Evolutionary conservation across 2,797 vertebrate species (phyloP).

Genomic region (Takifugu rubripes): DNA sequence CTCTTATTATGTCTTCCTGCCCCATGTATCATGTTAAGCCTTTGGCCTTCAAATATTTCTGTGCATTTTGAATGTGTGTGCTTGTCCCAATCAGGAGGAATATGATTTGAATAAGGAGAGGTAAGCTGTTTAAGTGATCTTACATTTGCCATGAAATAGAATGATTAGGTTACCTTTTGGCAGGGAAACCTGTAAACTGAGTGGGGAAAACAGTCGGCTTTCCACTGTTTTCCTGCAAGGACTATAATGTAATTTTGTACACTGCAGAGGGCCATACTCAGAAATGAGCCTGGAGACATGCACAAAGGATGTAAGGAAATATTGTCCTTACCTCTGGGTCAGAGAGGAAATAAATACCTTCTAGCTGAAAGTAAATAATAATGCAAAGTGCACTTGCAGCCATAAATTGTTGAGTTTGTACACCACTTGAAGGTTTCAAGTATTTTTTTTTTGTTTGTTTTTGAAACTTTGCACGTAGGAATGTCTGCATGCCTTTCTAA

Average conservation of each 20-base stretch:
- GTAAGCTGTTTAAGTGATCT: conserved; percentile 76
- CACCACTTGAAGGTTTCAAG: too few relatives aligned
- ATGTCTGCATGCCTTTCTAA: too few relatives aligned
- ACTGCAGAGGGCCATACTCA: conserved; percentile 52
- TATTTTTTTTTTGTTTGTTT: too few relatives aligned
- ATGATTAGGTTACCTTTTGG: conserved; percentile 67
- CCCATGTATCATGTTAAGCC: conserved; percentile 60
- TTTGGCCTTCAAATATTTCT: conserved; percentile 54
- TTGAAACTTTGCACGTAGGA: too few relatives aligned
- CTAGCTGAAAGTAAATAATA: conserved; percentile 51
- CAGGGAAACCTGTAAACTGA: conserved; percentile 62
- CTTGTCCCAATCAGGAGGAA: conserved; percentile 63
- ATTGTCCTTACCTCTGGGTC: conserved; percentile 13
- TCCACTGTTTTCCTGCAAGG: conserved; percentile 52
- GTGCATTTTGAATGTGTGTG: conserved; percentile 45
- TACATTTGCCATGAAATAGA: conserved; percentile 78
- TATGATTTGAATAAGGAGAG: conserved; percentile 71
- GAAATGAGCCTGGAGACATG: conserved; percentile 59
- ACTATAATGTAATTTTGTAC: conserved; percentile 73
- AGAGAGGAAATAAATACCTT: conserved; percentile 60
- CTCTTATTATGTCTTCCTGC: conserved; percentile 48
- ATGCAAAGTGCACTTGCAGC: conserved; percentile 31
- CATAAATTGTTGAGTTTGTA: too few relatives aligned
- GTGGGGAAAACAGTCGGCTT: conserved; percentile 51
- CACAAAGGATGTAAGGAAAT: conserved; percentile 41